Evolutionary conservation across 1,140 invertebrate species (phyloP).

Genomic region (Sycophaga agraensis): DNA sequence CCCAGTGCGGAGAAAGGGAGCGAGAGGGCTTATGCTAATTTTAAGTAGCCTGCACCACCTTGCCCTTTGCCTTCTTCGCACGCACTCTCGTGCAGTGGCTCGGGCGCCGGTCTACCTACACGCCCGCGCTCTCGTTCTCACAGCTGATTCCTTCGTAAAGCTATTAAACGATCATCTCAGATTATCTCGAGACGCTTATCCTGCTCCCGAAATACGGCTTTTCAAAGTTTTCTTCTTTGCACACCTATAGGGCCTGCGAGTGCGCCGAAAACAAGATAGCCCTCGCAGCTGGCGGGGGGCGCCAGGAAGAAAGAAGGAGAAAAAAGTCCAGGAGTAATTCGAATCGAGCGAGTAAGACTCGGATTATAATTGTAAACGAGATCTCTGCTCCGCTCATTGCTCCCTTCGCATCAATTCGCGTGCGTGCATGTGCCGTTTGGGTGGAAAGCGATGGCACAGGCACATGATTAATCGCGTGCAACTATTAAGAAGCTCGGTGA

Average conservation of each 20-base stretch:
- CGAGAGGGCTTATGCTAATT: slow-evolving; percentile 38
- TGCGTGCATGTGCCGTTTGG: neutral
- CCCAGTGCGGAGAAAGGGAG: neutral
- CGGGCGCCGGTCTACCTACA: neutral
- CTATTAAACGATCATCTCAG: slow-evolving; percentile 58
- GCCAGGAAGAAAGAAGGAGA: slow-evolving; percentile 1
- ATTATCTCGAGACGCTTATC: slow-evolving; percentile 49
- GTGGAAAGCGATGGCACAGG: neutral
- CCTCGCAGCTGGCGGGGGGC: neutral
- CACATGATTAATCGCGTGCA: too few species aligned
- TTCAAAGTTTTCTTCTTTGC: slow-evolving; percentile 29
- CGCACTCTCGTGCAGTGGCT: neutral
- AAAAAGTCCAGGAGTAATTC: slow-evolving; percentile 12
- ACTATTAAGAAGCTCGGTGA: too few species aligned
- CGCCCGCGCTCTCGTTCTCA: neutral
- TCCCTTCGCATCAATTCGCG: too few species aligned
- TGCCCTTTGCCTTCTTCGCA: neutral
- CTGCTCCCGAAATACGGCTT: slow-evolving; percentile 26
- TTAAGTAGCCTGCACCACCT: slow-evolving; percentile 30
- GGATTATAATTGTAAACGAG: too few species aligned
- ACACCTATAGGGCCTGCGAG: too few species aligned
- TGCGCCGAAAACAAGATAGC: neutral
- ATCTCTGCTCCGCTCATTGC: too few species aligned
- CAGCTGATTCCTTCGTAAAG: slow-evolving; percentile 56
- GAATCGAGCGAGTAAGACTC: too few species aligned